A percentile compares a stretch with the other conserved stretches of the same genome.
phyloP scores from a whole-genome alignment of 2,888 invertebrate genomes.

The Panorpa germanica region DNA sequence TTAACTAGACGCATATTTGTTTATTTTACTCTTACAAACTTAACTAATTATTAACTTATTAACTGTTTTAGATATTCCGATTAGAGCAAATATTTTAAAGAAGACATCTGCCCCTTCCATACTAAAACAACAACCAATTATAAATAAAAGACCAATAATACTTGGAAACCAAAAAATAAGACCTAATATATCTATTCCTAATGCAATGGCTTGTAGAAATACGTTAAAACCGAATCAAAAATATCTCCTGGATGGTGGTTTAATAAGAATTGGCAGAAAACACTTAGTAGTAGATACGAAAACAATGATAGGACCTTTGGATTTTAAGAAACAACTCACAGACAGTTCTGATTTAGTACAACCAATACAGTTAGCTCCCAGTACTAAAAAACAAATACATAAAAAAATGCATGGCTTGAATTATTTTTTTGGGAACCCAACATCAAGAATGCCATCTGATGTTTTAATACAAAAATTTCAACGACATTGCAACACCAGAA shows the following conservation, averaged over 20 bases:
- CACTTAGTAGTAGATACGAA: conserved; percentile 10
- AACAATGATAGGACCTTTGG: conserved; percentile 9
- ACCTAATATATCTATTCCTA: too few species aligned
- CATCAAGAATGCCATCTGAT: conserved; percentile 6
- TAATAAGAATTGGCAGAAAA: conserved; percentile 7
- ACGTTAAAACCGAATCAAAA: too few species aligned
- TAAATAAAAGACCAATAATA: too few species aligned
- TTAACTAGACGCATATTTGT: too few species aligned
- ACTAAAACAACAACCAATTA: too few species aligned
- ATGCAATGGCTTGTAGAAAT: too few species aligned
- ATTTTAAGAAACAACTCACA: conserved; percentile 12
- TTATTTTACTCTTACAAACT: too few species aligned
- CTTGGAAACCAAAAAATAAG: too few species aligned
- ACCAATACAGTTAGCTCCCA: conserved; percentile 8
- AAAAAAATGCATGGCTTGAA: conserved; percentile 7
- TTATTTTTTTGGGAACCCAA: conserved; percentile 11
- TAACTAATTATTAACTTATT: too few species aligned
- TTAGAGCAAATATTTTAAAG: too few species aligned
- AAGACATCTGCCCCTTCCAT: too few species aligned
- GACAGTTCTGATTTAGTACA: conserved; percentile 10
- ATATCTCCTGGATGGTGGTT: conserved; percentile 7
- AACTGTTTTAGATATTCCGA: too few species aligned
- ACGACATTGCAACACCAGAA: conserved; percentile 7
- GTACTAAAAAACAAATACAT: conserved; percentile 9
- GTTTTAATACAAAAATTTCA: conserved; percentile 8